Conservation (phyloP, 2,797 vertebrate genomes). For the Gymnodraco acuticeps region DNA sequence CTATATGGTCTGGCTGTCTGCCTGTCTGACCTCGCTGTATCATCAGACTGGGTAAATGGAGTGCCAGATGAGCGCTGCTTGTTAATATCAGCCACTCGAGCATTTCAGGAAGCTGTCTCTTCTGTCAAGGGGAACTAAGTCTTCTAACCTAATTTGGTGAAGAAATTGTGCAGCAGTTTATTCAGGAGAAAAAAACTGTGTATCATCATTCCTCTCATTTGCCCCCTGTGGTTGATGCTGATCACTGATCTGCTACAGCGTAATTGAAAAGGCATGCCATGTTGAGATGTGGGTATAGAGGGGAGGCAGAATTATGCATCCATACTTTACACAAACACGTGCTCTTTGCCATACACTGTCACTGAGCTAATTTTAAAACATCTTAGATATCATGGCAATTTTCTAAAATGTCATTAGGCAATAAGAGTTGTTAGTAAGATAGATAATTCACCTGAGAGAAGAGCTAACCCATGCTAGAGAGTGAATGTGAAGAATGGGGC, state of each 20-base stretch:
- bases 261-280: constrained; percentile 45
- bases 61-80: constrained; percentile 76
- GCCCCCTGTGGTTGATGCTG: constrained; percentile 48
- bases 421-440: constrained; percentile 3
- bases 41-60: constrained; percentile 76
- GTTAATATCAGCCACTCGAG: constrained; percentile 84
- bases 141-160: constrained; percentile 67
- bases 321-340: constrained; percentile 13
- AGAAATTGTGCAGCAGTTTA: constrained; percentile 52
- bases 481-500: constrained; percentile 1
- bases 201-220: constrained; percentile 57
- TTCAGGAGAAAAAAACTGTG: constrained; percentile 5
- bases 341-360: background rate
- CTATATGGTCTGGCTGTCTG: constrained; percentile 67
- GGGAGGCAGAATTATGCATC: constrained; percentile 8
- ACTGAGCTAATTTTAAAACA: constrained; percentile 14
- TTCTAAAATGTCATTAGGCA: constrained; percentile 20
- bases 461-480: background rate
- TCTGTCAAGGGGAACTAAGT: constrained; percentile 70
- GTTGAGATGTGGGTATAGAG: constrained; percentile 27
- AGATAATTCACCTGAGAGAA: constrained; percentile 9
- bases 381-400: constrained; percentile 23
- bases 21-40: constrained; percentile 53
- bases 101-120: constrained; percentile 75
- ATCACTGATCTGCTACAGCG: constrained; percentile 47